A percentile compares a stretch with the other conserved stretches of the same genome.
These are phyloP conservation scores for Leistus spinibarbis DNA, from an alignment of 2,888 invertebrate genomes.

Conservation along the genomic window DNA sequence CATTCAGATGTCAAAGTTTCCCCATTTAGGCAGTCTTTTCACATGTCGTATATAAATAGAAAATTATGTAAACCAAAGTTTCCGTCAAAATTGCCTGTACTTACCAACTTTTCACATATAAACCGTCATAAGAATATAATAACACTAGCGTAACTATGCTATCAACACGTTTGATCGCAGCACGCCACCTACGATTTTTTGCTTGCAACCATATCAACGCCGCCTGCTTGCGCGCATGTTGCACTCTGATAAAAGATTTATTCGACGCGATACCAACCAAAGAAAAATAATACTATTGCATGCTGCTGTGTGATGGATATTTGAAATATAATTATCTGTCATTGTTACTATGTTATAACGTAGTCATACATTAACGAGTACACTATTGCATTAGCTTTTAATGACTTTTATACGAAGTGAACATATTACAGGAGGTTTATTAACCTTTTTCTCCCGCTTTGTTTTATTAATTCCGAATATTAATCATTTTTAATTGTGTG, in stretches of 20 bases:
- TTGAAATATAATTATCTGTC: not conserved
- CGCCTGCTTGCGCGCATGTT: not conserved
- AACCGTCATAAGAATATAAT: constrained; percentile 22
- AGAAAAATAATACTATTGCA: not conserved
- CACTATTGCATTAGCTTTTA: not conserved
- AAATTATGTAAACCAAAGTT: constrained; percentile 32
- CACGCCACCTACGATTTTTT: constrained; percentile 20
- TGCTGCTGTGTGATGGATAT: not conserved
- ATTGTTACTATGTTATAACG: not conserved
- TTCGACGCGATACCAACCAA: not conserved
- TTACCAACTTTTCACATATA: constrained; percentile 32
- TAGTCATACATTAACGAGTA: not conserved
- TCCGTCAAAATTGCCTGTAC: constrained; percentile 25
- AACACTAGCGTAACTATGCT: constrained; percentile 24
- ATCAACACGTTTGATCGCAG: constrained; percentile 9
- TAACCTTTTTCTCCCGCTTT: not conserved
- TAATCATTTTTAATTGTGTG: not conserved
- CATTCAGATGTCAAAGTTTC: constrained; percentile 29
- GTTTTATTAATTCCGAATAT: not conserved
- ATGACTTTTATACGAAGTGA: not conserved
- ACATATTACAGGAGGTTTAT: not conserved
- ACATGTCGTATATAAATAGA: constrained; percentile 36
- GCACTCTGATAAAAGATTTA: not conserved
- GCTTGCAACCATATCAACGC: constrained; percentile 11
- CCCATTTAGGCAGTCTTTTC: constrained; percentile 28